phyloP scores from a whole-genome alignment of 2,113 vertebrate species.

The Hypocryptadius cinnamomeus region DNA sequence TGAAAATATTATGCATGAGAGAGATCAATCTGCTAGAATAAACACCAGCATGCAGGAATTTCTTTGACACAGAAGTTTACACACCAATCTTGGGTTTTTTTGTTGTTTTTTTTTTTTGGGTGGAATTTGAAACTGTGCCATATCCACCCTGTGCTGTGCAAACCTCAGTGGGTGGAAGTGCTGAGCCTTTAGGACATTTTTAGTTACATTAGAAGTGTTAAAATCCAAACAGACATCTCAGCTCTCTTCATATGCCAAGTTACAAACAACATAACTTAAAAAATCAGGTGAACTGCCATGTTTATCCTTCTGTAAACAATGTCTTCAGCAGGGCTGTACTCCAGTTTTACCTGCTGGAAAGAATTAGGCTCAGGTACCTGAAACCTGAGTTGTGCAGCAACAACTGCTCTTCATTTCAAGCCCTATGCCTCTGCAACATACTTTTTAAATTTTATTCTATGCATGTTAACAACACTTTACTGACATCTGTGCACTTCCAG shows the following conservation, averaged over 20 bases:
- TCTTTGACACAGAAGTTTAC: background rate
- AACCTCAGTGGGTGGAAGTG: background rate
- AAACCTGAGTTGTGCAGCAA: background rate
- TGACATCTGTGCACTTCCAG: background rate
- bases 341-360: background rate
- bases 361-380: background rate
- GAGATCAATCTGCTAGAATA: background rate
- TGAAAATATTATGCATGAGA: background rate
- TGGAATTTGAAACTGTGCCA: background rate
- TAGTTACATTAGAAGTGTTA: background rate
- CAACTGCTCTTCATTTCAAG: background rate
- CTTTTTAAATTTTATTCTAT: background rate
- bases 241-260: background rate
- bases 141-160: background rate
- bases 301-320: background rate
- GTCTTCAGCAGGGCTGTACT: background rate
- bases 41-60: background rate
- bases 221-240: background rate
- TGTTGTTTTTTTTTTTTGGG: background rate
- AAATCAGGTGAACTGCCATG: background rate
- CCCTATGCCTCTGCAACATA: background rate
- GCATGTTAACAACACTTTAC: background rate
- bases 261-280: background rate
- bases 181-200: conserved; percentile 2
- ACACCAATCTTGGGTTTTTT: background rate